phyloP scores from a whole-genome alignment of 2,888 invertebrate genomes.

The Habroteleia sp. region DNA sequence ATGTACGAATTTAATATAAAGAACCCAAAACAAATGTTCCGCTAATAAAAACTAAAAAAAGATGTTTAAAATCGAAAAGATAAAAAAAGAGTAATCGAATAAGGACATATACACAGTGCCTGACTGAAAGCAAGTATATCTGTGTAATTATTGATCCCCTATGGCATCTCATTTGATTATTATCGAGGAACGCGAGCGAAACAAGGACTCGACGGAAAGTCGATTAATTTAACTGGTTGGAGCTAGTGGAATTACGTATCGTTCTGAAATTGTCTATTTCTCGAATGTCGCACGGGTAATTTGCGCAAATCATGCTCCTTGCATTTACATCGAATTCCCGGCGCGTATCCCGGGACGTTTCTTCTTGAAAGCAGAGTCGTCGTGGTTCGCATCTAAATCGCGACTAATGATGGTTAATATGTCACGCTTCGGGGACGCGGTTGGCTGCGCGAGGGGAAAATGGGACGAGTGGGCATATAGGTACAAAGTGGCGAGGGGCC shows the following conservation, averaged over 20 bases:
- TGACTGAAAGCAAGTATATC: too few relatives aligned
- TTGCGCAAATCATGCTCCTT: constrained; percentile 56
- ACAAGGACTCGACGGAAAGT: constrained; percentile 15
- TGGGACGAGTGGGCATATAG: not conserved
- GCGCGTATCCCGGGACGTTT: constrained; percentile 52
- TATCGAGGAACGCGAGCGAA: constrained; percentile 1
- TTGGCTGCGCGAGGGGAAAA: not conserved
- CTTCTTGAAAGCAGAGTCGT: constrained; percentile 36
- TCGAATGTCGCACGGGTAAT: constrained; percentile 37
- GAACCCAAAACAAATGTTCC: too few relatives aligned
- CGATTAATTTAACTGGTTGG: constrained; percentile 24
- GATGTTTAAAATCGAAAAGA: too few relatives aligned
- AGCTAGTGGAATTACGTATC: constrained; percentile 45
- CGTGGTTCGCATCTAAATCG: constrained; percentile 63
- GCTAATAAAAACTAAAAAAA: too few relatives aligned
- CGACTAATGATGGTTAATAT: constrained; percentile 63
- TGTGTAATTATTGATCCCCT: not conserved
- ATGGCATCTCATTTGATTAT: constrained; percentile 2
- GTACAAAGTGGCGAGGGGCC: too few relatives aligned
- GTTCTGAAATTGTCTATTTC: constrained; percentile 43
- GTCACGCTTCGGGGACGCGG: constrained; percentile 54
- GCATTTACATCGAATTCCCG: constrained; percentile 56
- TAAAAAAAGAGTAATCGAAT: too few relatives aligned
- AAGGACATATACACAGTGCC: too few relatives aligned
- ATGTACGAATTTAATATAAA: too few relatives aligned